phyloP scores from a whole-genome alignment of 2,888 invertebrate genomes.

The Cerceris ruficornis region DNA sequence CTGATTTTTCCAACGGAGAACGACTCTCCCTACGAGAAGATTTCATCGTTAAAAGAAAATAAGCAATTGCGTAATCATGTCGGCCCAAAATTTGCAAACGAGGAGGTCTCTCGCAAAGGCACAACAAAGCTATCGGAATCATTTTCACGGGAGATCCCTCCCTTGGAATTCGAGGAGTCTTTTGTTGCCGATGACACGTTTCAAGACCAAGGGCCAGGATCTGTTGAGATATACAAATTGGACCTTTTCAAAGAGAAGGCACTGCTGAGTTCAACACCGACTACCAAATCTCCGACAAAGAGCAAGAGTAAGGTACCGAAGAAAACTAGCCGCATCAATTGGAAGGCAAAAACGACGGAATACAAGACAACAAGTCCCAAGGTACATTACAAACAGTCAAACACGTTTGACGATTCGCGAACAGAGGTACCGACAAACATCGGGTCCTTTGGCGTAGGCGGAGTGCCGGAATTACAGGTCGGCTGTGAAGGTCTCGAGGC shows the following conservation, averaged over 20 bases:
- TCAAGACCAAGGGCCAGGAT: constrained; percentile 75
- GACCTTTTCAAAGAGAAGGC: constrained; percentile 66
- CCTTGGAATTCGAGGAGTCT: constrained; percentile 50
- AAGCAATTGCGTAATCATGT: constrained; percentile 22
- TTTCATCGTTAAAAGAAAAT: constrained; percentile 14
- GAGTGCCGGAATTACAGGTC: constrained; percentile 75
- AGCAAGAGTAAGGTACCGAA: constrained; percentile 66
- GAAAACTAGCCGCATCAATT: constrained; percentile 44
- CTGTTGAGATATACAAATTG: constrained; percentile 74
- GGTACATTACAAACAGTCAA: constrained; percentile 48
- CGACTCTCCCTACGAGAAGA: constrained; percentile 8
- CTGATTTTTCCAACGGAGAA: constrained; percentile 7
- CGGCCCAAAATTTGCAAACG: constrained; percentile 25
- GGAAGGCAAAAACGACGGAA: constrained; percentile 47
- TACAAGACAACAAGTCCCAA: constrained; percentile 33
- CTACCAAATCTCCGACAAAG: constrained; percentile 18
- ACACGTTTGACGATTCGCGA: constrained; percentile 50
- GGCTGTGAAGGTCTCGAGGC: constrained; percentile 73
- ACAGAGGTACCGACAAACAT: constrained; percentile 42
- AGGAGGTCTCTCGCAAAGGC: constrained; percentile 18
- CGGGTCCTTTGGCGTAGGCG: constrained; percentile 64
- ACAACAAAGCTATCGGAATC: constrained; percentile 25
- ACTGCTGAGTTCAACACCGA: constrained; percentile 42
- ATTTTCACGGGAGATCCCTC: constrained; percentile 32
- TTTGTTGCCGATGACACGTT: constrained; percentile 66